Conservation (phyloP, 2,113 vertebrate genomes). For the Plectropomus leopardus region DNA sequence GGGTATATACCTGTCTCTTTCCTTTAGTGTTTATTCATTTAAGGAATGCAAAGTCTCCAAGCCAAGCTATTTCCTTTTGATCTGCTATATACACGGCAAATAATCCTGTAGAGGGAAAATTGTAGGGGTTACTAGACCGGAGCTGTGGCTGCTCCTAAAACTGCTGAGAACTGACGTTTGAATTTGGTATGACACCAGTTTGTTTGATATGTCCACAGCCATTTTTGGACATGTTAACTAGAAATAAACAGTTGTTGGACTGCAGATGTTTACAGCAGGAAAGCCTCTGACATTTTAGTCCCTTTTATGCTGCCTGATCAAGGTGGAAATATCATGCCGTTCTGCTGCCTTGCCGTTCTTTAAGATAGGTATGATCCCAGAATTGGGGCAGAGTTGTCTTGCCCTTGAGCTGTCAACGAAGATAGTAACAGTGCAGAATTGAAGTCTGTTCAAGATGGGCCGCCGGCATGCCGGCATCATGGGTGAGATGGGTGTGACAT, state of each 20-base stretch:
- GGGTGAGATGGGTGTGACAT: no score
- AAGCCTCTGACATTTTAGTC: not conserved
- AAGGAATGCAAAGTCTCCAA: not conserved
- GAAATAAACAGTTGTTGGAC: not conserved
- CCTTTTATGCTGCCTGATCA: no score
- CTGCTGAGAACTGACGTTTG: not conserved
- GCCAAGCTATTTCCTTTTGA: not conserved
- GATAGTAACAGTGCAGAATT: no score
- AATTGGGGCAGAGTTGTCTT: no score
- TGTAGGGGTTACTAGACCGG: not conserved
- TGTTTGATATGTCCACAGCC: not conserved
- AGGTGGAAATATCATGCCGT: no score
- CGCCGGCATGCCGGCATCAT: no score
- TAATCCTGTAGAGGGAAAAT: conserved; percentile 8
- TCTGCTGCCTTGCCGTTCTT: no score
- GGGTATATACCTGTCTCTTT: not conserved
- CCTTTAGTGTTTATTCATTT: conserved; percentile 9
- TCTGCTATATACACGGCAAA: not conserved
- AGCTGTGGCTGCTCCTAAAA: not conserved
- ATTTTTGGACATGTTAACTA: not conserved
- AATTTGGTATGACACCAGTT: not conserved
- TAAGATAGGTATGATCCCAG: no score
- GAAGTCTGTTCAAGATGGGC: no score
- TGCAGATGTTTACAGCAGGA: not conserved
- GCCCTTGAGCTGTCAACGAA: no score